These are phyloP conservation scores for Ichneumon xanthorius DNA, from an alignment of 2,888 invertebrate species.

Conservation along the genomic window DNA sequence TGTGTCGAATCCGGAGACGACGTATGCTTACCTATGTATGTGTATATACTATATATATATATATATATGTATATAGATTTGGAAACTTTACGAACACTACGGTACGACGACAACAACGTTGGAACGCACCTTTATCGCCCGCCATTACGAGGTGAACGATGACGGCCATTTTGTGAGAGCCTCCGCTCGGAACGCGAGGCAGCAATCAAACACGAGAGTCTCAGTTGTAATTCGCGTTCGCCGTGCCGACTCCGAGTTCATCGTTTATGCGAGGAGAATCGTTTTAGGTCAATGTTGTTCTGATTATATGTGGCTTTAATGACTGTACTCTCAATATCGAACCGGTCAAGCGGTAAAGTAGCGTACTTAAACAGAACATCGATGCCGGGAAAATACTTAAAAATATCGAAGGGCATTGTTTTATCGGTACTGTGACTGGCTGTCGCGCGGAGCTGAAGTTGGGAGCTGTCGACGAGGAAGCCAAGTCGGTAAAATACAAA, in stretches of 20 bases:
- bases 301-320: background rate
- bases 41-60: background rate
- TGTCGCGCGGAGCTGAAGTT: too few species aligned
- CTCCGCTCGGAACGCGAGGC: conserved; percentile 63
- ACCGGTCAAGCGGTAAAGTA: background rate
- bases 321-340: background rate
- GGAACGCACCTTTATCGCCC: conserved; percentile 37
- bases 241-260: background rate
- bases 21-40: conserved; percentile 33
- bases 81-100: conserved; percentile 25
- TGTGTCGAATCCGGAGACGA: conserved; percentile 67
- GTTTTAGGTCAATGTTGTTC: background rate
- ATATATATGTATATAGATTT: background rate
- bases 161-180: conserved; percentile 67
- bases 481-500: too few species aligned
- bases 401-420: too few species aligned
- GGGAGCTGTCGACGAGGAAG: too few species aligned
- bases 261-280: background rate
- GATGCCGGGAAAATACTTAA: too few species aligned
- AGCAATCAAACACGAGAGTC: conserved; percentile 40
- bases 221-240: background rate
- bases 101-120: background rate
- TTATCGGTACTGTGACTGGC: too few species aligned
- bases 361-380: too few species aligned
- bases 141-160: conserved; percentile 68